Evolutionary conservation across 1,140 invertebrate species (phyloP).

Genomic region (Solen grandis): DNA sequence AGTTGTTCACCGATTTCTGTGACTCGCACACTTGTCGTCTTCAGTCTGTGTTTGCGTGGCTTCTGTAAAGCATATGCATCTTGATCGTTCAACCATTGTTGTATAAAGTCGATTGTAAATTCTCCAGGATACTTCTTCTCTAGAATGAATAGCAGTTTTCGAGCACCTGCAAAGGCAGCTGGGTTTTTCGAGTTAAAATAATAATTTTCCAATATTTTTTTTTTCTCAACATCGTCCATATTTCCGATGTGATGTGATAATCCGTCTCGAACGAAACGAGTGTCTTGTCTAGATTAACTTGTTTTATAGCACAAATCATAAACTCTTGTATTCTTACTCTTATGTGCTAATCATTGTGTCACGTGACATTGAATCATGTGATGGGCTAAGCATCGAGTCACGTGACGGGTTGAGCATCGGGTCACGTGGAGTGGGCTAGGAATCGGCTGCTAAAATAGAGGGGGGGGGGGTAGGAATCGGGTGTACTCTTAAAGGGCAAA

Average conservation of each 20-base stretch:
- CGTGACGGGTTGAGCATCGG: too few relatives aligned
- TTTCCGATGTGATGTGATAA: not conserved
- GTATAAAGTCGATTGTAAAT: conserved; percentile 12
- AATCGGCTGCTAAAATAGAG: too few relatives aligned
- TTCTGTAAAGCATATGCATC: conserved; percentile 45
- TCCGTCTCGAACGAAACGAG: not conserved
- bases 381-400: too few relatives aligned
- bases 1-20: conserved; percentile 31
- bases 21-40: conserved; percentile 38
- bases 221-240: conserved; percentile 4
- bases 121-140: conserved; percentile 31
- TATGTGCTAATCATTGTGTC: too few relatives aligned
- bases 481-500: too few relatives aligned
- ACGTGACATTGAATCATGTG: too few relatives aligned
- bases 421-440: too few relatives aligned
- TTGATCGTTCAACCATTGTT: conserved; percentile 49
- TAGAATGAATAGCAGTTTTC: conserved; percentile 9
- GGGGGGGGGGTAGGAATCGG: too few relatives aligned
- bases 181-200: conserved; percentile 33
- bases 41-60: conserved; percentile 18
- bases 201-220: conserved; percentile 12
- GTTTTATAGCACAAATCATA: too few relatives aligned
- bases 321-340: too few relatives aligned
- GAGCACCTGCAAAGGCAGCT: conserved; percentile 11
- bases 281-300: too few relatives aligned